phyloP scores from a whole-genome alignment of 2,113 vertebrate species.

The Pangasianodon hypophthalmus region DNA sequence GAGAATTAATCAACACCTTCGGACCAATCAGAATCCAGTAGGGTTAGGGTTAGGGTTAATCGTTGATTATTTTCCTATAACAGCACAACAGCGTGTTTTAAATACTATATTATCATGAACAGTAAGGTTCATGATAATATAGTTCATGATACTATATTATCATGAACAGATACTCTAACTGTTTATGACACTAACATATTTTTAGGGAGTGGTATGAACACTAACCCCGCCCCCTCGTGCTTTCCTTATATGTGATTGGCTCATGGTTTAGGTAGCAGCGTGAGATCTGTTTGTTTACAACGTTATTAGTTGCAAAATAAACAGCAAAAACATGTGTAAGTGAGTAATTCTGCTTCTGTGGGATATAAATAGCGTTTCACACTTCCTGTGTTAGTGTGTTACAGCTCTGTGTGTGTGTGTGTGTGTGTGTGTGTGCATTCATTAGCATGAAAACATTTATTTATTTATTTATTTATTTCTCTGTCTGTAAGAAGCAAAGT shows the following conservation, averaged over 20 bases:
- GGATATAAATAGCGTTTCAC: conserved; percentile 4
- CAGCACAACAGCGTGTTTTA: neutral
- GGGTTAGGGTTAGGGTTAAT: no score
- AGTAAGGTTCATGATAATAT: no score
- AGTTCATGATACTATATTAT: no score
- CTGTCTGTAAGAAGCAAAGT: conserved; percentile 65
- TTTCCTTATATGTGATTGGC: neutral
- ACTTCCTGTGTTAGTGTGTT: neutral
- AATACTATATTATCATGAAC: neutral
- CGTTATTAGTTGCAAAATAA: neutral
- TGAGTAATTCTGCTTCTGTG: neutral
- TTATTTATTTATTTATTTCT: conserved; percentile 52
- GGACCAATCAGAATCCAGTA: neutral
- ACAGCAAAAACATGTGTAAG: neutral
- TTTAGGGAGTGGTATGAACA: neutral
- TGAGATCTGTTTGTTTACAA: neutral
- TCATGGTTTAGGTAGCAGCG: neutral
- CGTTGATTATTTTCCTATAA: neutral
- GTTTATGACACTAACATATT: neutral
- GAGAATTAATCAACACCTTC: neutral
- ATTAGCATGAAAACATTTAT: conserved; percentile 46
- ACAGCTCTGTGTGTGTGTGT: neutral
- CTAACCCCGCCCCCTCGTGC: neutral
- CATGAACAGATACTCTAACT: neutral
- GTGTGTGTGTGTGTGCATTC: conserved; percentile 39